A percentile compares a stretch with the other conserved stretches of the same genome.
Evolutionary conservation across 2,113 vertebrate genomes (phyloP).

Genomic region (Nothocercus nigrocapillus): DNA sequence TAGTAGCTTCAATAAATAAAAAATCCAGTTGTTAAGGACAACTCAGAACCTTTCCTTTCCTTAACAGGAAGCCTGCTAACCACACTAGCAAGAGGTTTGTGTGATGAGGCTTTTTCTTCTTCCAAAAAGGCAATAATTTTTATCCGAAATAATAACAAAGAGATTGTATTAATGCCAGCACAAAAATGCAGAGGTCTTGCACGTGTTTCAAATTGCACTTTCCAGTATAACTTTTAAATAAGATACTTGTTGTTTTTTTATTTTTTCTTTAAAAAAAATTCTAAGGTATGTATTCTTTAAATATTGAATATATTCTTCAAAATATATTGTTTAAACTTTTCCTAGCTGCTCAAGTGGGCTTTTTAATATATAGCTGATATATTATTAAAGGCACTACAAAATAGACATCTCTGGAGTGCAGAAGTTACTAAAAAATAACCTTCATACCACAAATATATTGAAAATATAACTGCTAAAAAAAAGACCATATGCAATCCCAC

Average conservation of each 20-base stretch:
- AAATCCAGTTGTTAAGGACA: constrained; percentile 61
- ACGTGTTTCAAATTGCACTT: constrained; percentile 81
- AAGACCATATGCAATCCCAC: constrained; percentile 70
- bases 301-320: constrained; percentile 80
- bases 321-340: constrained; percentile 79
- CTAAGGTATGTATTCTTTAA: constrained; percentile 78
- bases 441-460: constrained; percentile 85
- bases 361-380: constrained; percentile 82
- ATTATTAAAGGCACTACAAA: constrained; percentile 84
- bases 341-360: constrained; percentile 79
- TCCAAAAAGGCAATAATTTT: background rate
- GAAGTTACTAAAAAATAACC: constrained; percentile 84
- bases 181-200: constrained; percentile 74
- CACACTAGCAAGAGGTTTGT: background rate
- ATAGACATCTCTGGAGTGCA: constrained; percentile 87
- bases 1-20: constrained; percentile 58
- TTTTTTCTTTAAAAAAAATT: background rate
- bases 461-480: constrained; percentile 76
- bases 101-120: background rate
- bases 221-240: constrained; percentile 84
- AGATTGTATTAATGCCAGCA: constrained; percentile 64
- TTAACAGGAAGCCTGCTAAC: constrained; percentile 14
- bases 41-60: constrained; percentile 21
- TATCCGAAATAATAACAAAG: constrained; percentile 21
- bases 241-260: constrained; percentile 72